Conservation (phyloP, 1,140 invertebrate species). For the Drosophila pachea region DNA sequence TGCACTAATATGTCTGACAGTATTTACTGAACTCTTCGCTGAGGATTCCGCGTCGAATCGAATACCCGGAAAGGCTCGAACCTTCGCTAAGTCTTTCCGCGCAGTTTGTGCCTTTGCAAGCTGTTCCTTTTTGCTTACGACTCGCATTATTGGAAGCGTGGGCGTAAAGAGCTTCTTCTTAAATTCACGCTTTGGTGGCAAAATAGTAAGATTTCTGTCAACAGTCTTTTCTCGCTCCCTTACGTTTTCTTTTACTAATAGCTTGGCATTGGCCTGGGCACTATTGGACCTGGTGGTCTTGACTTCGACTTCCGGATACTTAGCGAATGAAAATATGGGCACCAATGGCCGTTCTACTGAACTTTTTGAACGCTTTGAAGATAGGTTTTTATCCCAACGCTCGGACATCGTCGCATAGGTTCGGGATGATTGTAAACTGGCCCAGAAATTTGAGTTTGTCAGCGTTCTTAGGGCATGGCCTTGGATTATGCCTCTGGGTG, state of each 20-base stretch:
- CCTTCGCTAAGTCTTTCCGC: neutral
- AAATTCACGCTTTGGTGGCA: no score
- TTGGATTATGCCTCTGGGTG: neutral
- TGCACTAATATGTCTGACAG: neutral
- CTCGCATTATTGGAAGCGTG: neutral
- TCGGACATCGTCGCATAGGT: slow-evolving; percentile 10
- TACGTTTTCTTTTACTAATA: no score
- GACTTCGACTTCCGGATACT: neutral
- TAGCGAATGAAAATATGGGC: neutral
- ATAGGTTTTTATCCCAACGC: neutral
- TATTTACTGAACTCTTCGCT: no score
- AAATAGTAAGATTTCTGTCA: no score
- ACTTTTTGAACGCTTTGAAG: neutral
- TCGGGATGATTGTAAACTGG: slow-evolving; percentile 14
- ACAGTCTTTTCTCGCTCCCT: no score
- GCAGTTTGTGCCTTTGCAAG: neutral
- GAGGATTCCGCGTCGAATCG: no score
- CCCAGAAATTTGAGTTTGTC: slow-evolving; percentile 20
- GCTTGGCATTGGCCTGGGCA: no score
- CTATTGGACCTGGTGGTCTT: no score
- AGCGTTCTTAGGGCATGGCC: neutral
- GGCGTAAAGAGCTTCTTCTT: neutral
- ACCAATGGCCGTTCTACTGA: neutral
- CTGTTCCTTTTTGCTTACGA: neutral
- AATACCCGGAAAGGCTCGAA: neutral